phyloP scores from a whole-genome alignment of 2,797 vertebrate species.

The Peromyscus aztecus region DNA sequence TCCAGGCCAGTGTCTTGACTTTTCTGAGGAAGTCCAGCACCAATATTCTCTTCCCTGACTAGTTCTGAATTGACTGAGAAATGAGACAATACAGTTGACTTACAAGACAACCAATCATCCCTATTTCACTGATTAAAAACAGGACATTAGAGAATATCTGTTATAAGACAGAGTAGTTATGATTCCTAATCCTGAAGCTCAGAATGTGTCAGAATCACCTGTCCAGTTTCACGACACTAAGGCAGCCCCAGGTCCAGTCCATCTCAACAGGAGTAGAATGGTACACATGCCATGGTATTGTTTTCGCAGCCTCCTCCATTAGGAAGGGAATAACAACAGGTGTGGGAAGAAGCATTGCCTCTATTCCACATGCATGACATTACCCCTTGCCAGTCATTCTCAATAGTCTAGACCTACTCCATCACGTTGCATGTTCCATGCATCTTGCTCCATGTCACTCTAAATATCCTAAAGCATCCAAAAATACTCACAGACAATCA shows the following conservation, averaged over 20 bases:
- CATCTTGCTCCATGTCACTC: background rate
- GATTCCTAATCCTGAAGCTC: background rate
- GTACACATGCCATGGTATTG: background rate
- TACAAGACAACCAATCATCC: background rate
- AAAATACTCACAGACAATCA: background rate
- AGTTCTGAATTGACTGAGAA: background rate
- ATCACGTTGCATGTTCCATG: accelerated
- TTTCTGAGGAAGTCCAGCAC: background rate
- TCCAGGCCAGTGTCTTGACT: background rate
- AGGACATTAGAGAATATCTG: background rate
- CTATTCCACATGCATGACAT: accelerated
- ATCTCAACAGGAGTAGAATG: background rate
- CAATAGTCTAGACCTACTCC: background rate
- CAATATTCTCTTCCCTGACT: background rate
- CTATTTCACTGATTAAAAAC: background rate
- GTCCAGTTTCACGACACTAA: background rate
- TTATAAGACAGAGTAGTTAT: background rate
- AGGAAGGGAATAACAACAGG: background rate
- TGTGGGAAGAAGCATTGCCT: background rate
- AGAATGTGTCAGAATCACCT: background rate
- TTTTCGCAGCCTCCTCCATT: accelerated
- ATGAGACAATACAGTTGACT: background rate
- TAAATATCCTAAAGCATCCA: background rate
- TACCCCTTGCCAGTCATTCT: background rate
- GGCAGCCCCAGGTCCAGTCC: background rate